phyloP scores from a whole-genome alignment of 2,113 vertebrate genomes.

The Falcunculus frontatus region DNA sequence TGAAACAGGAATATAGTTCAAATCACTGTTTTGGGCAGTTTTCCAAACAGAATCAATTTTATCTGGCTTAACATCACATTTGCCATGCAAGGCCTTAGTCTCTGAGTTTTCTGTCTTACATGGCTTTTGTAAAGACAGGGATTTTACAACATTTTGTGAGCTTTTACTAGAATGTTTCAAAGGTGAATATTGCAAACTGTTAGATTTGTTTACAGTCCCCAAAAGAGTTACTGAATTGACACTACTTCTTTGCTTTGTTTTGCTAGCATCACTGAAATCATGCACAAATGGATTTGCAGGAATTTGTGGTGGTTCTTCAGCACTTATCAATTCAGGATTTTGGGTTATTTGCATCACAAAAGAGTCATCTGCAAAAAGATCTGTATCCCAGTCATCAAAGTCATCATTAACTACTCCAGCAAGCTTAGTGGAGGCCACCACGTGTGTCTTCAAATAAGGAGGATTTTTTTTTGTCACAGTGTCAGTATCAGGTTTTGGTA shows the following conservation, averaged over 20 bases:
- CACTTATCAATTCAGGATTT: constrained; percentile 63
- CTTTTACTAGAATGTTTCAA: background rate
- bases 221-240: background rate
- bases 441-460: background rate
- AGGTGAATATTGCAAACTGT: constrained; percentile 19
- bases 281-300: background rate
- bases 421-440: background rate
- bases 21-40: background rate
- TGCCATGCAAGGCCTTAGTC: constrained; percentile 35
- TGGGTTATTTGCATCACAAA: constrained; percentile 78
- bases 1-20: background rate
- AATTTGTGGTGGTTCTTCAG: background rate
- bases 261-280: constrained; percentile 50
- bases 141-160: background rate
- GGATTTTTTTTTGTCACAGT: background rate
- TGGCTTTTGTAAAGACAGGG: background rate
- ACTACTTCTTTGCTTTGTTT: background rate
- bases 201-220: background rate
- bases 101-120: background rate
- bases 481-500: background rate
- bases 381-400: constrained; percentile 87
- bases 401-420: constrained; percentile 23
- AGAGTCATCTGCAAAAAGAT: constrained; percentile 80
- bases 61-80: constrained; percentile 34
- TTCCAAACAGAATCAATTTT: constrained; percentile 13